Base-by-base conservation (phyloP, 2,113 vertebrate genomes). In the Antennarius striatus region DNA sequence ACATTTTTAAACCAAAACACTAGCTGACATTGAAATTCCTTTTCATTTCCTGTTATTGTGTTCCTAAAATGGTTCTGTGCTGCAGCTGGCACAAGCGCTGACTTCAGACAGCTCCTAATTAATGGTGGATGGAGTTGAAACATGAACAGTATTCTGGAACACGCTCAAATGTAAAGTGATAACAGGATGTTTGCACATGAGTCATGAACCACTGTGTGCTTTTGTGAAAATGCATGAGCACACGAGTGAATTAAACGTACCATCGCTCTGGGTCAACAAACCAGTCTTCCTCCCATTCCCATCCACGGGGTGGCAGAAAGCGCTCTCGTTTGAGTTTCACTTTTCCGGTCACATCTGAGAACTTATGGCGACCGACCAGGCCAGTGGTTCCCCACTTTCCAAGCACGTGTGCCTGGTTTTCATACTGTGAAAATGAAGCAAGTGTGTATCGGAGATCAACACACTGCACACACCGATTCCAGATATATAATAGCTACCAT, bases 331-430 rank as follows among this genome's bases (percentile, higher is more conserved):
- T 99, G 61, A 99, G 94, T 75, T 99, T 99, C 72, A 99, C 94
- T 84, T 96, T 97, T 83, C 98, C 98, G 0, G 97, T 99, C 86
- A 99, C 94, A 29, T 99, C 95, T 0, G 98, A 99, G 91, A 93
- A 98, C 58, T 99, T 99, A 59, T 96, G 94, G 28, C 96, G 96
- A 63, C 94, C 93, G n/a, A 99, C 94, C 47, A 99, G 90, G 53
- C 96, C 98, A 2, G 94, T 94, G 55, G 96, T 98, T 61, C 98
- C 96, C 98, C 98, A 99, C 81, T 98, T 99, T 60, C 95, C 95
- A 87, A 98, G 94, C 73, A 98, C 90, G 46, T 95, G 82, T 59
- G 95, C 95, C 88, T 99, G 98, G 88, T 99, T 99, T 90, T 99
- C 98, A 89, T 98, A 99, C 98, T 99, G 77, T 28, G 42, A 43